Base-by-base conservation (phyloP, 2,888 invertebrate genomes). In the Adineta ricciae region DNA sequence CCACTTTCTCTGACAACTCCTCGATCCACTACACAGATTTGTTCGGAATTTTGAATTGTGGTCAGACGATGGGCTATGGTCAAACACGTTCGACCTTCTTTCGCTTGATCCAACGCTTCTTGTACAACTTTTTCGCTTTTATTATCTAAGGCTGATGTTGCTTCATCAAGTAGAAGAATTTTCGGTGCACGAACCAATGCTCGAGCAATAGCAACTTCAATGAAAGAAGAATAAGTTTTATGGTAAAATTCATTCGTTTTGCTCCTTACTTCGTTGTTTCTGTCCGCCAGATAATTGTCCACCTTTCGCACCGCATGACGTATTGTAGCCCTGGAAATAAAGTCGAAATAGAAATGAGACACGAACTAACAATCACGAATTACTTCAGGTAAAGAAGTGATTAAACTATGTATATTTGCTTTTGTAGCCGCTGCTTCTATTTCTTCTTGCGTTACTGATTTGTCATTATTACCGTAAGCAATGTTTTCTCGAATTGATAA, bases 331-430 rank as follows among this genome's bases (percentile, higher is more conserved):
- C 84, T 84, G 83, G 49, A 54, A 2, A 82, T 52, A 83, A 84
- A 46, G 24, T n/a, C 5, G 5, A 24, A 19, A 46, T 46, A 46
- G 46, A 46, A 46, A 11, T 46, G 11, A 46, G 46, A 46, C 14
- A n/a, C 9, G 9, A 8, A 11, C 24, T 41, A 41, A 78, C 24
- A 21, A n/a, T 32, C n/a, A 21, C n/a, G 0, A 56, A 19, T 24
- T 36, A 49, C 84, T 27, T 83, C 19, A 24, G 86, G 86, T 54
- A 86, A 64, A 19, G 41, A 24, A 14, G 41, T 41, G 46, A 86
- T 83, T n/a, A 83, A 83, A 36, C 84, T 56, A 83, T 86, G 84
- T 41, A 86, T 86, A 56, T 86, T 86, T 4, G 86, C 84, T 78
- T 84, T 72, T 82, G 83, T 86, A 32, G 84, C 84, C 2, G 84